A percentile compares a stretch with the other conserved stretches of the same genome.
These are phyloP conservation scores for Calcarius ornatus DNA, from an alignment of 2,113 vertebrate genomes.

Conservation along the genomic window DNA sequence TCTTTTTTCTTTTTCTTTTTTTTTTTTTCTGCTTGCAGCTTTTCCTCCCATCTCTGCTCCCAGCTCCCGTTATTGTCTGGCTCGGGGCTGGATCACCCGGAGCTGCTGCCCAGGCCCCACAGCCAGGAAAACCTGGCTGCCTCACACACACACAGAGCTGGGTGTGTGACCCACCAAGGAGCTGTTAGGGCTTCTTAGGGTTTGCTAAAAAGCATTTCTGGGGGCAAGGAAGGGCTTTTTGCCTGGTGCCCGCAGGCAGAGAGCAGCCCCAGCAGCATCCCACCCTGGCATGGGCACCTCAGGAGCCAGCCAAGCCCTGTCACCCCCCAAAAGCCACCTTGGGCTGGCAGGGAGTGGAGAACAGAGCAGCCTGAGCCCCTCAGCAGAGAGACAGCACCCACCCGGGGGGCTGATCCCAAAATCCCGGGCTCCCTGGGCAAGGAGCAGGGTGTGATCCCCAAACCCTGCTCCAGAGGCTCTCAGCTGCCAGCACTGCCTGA, in stretches of 20 bases:
- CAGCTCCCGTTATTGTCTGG: neutral
- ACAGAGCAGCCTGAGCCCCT: rapidly evolving
- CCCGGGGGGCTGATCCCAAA: rapidly evolving
- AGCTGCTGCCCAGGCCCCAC: neutral
- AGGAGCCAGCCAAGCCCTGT: too few relatives aligned
- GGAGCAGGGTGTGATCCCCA: neutral
- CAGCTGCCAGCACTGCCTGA: neutral
- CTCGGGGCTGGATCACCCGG: neutral
- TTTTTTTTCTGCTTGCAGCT: neutral
- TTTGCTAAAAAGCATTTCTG: rapidly evolving
- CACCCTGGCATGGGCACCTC: neutral
- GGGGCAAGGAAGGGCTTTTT: neutral
- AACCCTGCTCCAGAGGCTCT: neutral
- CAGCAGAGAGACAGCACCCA: neutral
- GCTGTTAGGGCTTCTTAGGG: too few relatives aligned
- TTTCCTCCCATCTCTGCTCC: neutral
- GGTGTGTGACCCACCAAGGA: neutral
- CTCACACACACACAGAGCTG: neutral
- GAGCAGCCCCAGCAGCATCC: neutral
- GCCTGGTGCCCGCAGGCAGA: neutral
- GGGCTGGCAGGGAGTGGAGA: neutral
- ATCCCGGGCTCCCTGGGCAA: neutral
- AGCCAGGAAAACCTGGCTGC: neutral
- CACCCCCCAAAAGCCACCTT: rapidly evolving
- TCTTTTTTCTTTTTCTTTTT: too few relatives aligned